These are phyloP conservation scores for Sebastiscus albofasciatus DNA, from an alignment of 2,797 vertebrate genomes.

Conservation along the genomic window DNA sequence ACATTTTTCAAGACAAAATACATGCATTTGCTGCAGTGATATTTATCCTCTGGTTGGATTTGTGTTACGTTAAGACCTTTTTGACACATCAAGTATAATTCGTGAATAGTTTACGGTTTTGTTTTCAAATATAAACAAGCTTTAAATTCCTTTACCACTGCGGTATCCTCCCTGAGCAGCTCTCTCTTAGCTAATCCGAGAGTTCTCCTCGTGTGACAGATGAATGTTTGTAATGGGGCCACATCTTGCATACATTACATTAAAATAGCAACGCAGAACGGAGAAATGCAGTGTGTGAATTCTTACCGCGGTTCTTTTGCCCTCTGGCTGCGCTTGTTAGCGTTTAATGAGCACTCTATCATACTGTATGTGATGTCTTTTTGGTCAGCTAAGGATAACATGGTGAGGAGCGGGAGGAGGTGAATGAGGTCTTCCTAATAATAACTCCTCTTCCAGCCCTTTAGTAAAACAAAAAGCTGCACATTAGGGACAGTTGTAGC, in stretches of 20 bases:
- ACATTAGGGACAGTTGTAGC: slow-evolving; percentile 32
- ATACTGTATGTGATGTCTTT: slow-evolving; percentile 16
- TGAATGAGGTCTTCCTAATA: slow-evolving; percentile 35
- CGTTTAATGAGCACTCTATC: slow-evolving; percentile 56
- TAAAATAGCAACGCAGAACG: slow-evolving; percentile 26
- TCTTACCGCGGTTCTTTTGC: slow-evolving; percentile 6
- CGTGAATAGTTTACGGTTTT: not conserved
- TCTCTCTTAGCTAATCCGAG: not conserved
- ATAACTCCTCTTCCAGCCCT: slow-evolving; percentile 15
- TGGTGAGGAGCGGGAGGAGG: slow-evolving; percentile 21
- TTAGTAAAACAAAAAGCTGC: not conserved
- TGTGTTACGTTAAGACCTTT: not conserved
- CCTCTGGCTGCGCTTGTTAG: slow-evolving; percentile 43
- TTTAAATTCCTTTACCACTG: not conserved
- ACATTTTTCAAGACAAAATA: not conserved
- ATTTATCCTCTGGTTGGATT: not conserved
- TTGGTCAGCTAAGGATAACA: slow-evolving; percentile 27
- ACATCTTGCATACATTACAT: slow-evolving; percentile 52
- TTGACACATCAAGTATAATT: not conserved
- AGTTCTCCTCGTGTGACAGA: slow-evolving; percentile 43
- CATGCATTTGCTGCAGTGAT: not conserved
- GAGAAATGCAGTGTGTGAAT: not conserved
- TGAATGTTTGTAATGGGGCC: slow-evolving; percentile 49
- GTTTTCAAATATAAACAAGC: not conserved
- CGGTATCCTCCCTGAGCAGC: not conserved